These are phyloP conservation scores for Standfussiana lucernea DNA, from an alignment of 2,888 invertebrate genomes.

Conservation along the genomic window DNA sequence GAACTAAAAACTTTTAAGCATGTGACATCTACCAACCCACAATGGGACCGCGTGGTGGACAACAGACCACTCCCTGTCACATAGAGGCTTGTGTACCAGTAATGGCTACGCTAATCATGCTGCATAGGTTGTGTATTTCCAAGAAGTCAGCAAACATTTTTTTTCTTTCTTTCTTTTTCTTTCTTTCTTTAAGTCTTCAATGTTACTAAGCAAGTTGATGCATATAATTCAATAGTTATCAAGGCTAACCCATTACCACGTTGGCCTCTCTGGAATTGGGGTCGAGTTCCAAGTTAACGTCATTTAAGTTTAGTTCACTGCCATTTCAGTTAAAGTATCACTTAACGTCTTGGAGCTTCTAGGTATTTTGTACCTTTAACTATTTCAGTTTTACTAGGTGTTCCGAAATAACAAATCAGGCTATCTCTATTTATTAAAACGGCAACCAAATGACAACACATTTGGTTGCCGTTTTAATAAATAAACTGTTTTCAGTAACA, in stretches of 20 bases:
- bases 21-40: neutral
- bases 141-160: too few species aligned
- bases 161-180: too few species aligned
- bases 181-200: too few species aligned
- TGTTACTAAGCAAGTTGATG: constrained; percentile 7
- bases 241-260: constrained; percentile 1
- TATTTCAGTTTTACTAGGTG: neutral
- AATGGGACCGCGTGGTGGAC: neutral
- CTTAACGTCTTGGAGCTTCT: neutral
- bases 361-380: neutral
- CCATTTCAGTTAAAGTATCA: constrained; percentile 9
- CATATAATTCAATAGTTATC: constrained; percentile 29
- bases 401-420: neutral
- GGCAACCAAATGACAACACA: too few species aligned
- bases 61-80: neutral
- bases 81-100: neutral
- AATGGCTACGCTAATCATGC: neutral
- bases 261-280: constrained; percentile 29
- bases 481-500: neutral
- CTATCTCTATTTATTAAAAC: too few species aligned
- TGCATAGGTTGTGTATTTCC: neutral
- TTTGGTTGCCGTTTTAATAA: neutral
- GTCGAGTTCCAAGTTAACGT: neutral
- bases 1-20: neutral
- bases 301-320: constrained; percentile 1